Evolutionary conservation across 2,797 vertebrate species (phyloP).

Genomic region (Catamblyrhynchus diadema): DNA sequence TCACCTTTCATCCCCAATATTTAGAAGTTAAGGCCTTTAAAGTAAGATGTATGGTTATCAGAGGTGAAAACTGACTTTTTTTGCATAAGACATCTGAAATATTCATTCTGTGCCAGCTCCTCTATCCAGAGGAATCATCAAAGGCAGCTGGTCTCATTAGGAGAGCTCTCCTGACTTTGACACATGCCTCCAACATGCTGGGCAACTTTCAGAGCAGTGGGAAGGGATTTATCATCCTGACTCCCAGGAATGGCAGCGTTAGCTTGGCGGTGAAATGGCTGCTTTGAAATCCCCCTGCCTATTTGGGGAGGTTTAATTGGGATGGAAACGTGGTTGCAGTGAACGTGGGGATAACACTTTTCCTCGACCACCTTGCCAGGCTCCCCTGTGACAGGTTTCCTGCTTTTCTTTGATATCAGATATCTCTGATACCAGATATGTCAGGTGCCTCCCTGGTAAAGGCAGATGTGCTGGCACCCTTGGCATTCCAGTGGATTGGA

Average conservation of each 20-base stretch:
- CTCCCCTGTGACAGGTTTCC: neutral
- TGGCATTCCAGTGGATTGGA: neutral
- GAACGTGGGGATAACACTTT: neutral
- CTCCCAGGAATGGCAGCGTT: neutral
- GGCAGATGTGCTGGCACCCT: neutral
- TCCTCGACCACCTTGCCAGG: neutral
- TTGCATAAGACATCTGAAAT: conserved; percentile 28
- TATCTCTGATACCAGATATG: neutral
- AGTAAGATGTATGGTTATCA: conserved; percentile 20
- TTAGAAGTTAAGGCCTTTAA: conserved; percentile 48
- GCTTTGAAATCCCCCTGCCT: neutral
- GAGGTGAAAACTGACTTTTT: conserved; percentile 30
- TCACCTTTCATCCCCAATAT: conserved; percentile 9
- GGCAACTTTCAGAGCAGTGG: neutral
- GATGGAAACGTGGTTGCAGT: neutral
- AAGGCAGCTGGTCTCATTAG: conserved; percentile 42
- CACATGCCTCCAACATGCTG: neutral
- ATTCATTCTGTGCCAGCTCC: neutral
- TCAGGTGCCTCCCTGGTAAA: neutral
- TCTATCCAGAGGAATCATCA: neutral
- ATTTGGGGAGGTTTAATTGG: conserved; percentile 8
- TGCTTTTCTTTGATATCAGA: neutral
- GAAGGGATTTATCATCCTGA: conserved; percentile 11
- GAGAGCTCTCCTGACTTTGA: conserved; percentile 21
- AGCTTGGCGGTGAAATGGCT: neutral